Conservation (phyloP, 2,113 vertebrate genomes). For the Heptranchias perlo region DNA sequence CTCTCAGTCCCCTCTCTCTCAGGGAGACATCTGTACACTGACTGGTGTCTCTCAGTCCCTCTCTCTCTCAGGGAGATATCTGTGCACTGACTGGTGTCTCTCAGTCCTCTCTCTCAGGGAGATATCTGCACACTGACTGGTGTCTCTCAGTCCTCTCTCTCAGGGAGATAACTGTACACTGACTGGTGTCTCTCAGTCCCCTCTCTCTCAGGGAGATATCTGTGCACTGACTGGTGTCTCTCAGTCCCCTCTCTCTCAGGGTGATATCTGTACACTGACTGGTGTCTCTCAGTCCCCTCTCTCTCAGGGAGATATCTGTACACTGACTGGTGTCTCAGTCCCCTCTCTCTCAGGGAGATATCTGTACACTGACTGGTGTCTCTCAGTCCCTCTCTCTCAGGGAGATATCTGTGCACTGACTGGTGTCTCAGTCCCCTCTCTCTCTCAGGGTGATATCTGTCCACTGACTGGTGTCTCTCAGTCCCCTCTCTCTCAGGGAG, state of each 20-base stretch:
- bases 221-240: background rate
- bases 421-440: background rate
- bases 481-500: background rate
- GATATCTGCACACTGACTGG: background rate
- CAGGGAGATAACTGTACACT: background rate
- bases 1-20: background rate
- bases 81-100: background rate
- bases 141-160: background rate
- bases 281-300: background rate
- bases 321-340: background rate
- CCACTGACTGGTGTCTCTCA: background rate
- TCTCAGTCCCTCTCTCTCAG: background rate
- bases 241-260: background rate
- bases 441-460: background rate
- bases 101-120: background rate
- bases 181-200: background rate
- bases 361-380: background rate
- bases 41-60: background rate
- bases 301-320: background rate
- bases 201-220: background rate
- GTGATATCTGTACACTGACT: background rate
- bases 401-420: background rate
- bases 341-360: background rate
- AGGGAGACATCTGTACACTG: background rate
- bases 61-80: background rate